Base-by-base conservation (phyloP, 2,888 invertebrate genomes). In the Pomacea canaliculata region DNA sequence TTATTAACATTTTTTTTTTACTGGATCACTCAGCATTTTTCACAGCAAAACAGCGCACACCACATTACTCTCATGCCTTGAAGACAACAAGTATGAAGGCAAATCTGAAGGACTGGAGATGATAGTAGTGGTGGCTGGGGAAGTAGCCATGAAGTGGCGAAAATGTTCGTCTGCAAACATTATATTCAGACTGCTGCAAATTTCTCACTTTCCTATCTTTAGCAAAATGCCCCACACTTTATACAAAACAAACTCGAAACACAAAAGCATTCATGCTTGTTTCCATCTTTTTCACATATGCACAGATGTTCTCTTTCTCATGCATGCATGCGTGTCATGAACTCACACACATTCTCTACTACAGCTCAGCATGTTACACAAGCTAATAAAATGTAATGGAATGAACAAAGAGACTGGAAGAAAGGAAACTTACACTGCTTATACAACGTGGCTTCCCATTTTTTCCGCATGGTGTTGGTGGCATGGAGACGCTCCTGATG, bases 381-480 rank as follows among this genome's bases (percentile, higher is more conserved):
- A 23, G 51, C 7, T 56, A 27, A 70, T 23, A 51, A 69, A 49
- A 63, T 27, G 18, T 63, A 27, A 7, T 12, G 1, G 3, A 2
- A 19, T 60, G 18, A 60, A 66, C 37, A 70, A 69, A 69, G 49
- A 69, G 18, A 69, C 19, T 12, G 19, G 19, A 63, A 63, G 23
- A 19, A 23, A 19, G 27, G 12, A 63, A 46, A 82, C 86, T 83
- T 79, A 87, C 87, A 83, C 72, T 85, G 84, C 72, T 80, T 82
- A 62, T 81, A 84, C n/a, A 86, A 80, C n/a, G 83, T 81, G 27
- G 83, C 81, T 78, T 86, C 87, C 79, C 82, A 81, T 27, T 79
- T 78, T 71, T 82, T 80, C 68, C 82, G 80, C 72, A 82, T 79
- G 62, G 78, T 74, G 62, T 83, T 83, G 13, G 83, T 81, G 8